Evolutionary conservation across 2,888 invertebrate genomes (phyloP).

Genomic region (Thyatira batis): DNA sequence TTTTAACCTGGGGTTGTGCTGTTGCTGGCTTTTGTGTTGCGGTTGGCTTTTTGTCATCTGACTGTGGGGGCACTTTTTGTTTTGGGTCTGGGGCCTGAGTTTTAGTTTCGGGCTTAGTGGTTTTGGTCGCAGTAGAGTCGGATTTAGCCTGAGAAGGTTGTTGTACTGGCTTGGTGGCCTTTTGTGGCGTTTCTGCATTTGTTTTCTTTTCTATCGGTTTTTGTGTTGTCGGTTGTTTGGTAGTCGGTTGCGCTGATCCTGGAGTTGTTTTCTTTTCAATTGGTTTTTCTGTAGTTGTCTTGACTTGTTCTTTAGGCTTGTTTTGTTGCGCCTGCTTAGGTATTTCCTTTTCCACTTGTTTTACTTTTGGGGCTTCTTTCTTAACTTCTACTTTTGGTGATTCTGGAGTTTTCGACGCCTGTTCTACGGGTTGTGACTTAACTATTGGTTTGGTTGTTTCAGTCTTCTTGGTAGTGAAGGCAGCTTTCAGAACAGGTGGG

Average conservation of each 20-base stretch:
- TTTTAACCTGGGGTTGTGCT: neutral
- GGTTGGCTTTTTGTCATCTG: neutral
- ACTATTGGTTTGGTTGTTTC: neutral
- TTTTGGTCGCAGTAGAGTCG: conserved; percentile 18
- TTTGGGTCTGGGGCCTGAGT: neutral
- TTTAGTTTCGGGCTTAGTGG: conserved; percentile 7
- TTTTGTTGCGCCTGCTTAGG: conserved; percentile 22
- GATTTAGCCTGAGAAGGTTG: conserved; percentile 25
- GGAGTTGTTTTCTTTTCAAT: conserved; percentile 9
- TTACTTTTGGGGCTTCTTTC: conserved; percentile 30
- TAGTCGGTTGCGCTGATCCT: neutral
- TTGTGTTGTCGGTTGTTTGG: conserved; percentile 15
- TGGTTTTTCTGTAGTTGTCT: conserved; percentile 24
- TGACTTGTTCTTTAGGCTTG: conserved; percentile 10
- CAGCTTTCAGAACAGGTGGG: conserved; percentile 72
- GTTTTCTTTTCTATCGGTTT: conserved; percentile 28
- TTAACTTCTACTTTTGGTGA: conserved; percentile 18
- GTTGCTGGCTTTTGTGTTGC: neutral
- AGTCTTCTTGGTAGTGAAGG: conserved; percentile 34
- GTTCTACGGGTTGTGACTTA: conserved; percentile 12
- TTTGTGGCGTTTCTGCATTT: conserved; percentile 15
- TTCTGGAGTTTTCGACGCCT: conserved; percentile 5
- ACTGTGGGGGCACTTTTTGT: neutral
- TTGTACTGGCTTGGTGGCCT: conserved; percentile 20
- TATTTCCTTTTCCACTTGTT: conserved; percentile 18